phyloP scores from a whole-genome alignment of 2,888 invertebrate genomes.

The Rugalucina vietnamica region DNA sequence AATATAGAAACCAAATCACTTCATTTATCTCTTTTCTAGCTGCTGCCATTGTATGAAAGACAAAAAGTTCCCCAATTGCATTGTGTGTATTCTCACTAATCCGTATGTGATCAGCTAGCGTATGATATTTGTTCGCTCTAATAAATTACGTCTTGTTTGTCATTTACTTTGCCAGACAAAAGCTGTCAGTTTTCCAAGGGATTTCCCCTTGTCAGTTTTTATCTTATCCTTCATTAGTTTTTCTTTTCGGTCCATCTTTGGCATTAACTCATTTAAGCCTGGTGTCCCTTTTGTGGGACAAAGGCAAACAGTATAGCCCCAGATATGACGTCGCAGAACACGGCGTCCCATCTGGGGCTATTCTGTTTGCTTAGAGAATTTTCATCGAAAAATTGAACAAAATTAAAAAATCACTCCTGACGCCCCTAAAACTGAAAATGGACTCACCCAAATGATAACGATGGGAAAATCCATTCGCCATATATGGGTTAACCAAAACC shows the following conservation, averaged over 20 bases:
- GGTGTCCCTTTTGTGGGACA: too few species aligned
- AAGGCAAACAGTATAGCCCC: too few species aligned
- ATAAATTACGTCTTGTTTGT: slow-evolving; percentile 3
- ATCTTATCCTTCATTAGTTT: background rate
- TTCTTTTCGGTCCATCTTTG: background rate
- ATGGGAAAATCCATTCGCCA: too few species aligned
- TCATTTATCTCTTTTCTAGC: background rate
- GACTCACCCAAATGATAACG: too few species aligned
- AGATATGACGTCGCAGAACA: too few species aligned
- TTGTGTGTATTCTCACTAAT: background rate
- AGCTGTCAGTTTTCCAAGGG: background rate
- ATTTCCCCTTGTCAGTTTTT: background rate
- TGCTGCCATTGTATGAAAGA: background rate
- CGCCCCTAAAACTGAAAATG: too few species aligned
- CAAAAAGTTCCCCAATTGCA: background rate
- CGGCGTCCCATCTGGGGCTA: too few species aligned
- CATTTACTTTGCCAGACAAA: background rate
- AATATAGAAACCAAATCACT: background rate
- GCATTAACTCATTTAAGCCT: too few species aligned
- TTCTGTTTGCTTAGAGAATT: too few species aligned
- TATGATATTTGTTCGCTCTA: background rate
- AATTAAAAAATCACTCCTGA: too few species aligned
- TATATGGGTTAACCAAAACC: too few species aligned
- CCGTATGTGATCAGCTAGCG: background rate
- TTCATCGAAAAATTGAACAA: too few species aligned